These are phyloP conservation scores for Lasioglossum marginatum DNA, from an alignment of 2,888 invertebrate species.

Conservation along the genomic window DNA sequence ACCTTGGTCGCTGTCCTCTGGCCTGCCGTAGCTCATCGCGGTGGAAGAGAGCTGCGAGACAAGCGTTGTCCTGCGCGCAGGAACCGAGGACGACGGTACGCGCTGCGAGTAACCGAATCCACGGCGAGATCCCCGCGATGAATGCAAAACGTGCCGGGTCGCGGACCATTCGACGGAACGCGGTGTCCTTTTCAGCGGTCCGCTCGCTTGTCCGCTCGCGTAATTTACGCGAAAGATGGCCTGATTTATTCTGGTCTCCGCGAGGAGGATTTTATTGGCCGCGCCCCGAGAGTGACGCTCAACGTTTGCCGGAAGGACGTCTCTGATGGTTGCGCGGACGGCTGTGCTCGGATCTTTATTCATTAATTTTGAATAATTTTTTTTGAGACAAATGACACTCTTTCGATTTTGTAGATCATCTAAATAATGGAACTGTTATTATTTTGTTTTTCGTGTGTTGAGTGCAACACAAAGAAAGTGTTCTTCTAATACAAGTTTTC, in stretches of 20 bases:
- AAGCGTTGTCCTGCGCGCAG: conserved; percentile 55
- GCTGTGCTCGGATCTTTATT: not conserved
- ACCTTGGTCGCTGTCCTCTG: conserved; percentile 57
- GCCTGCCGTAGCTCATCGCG: conserved; percentile 56
- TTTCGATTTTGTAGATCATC: too few relatives aligned
- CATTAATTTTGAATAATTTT: too few relatives aligned
- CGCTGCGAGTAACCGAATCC: conserved; percentile 66
- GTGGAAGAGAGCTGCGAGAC: conserved; percentile 14
- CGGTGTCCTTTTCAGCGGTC: conserved; percentile 50
- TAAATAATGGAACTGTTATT: too few relatives aligned
- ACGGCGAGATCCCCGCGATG: conserved; percentile 58
- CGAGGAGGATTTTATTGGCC: not conserved
- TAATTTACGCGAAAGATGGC: conserved; percentile 9
- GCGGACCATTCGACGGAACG: conserved; percentile 38
- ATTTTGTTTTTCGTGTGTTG: too few relatives aligned
- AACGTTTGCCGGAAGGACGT: not conserved
- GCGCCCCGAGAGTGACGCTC: not conserved
- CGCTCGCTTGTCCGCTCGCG: not conserved
- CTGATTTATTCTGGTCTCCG: not conserved
- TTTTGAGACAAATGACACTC: too few relatives aligned
- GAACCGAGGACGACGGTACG: conserved; percentile 46
- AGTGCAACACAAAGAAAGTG: too few relatives aligned
- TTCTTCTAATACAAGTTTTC: too few relatives aligned
- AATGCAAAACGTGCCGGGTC: conserved; percentile 52
- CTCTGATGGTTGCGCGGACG: not conserved